phyloP scores from a whole-genome alignment of 2,113 vertebrate genomes.

The Leptosomus discolor region DNA sequence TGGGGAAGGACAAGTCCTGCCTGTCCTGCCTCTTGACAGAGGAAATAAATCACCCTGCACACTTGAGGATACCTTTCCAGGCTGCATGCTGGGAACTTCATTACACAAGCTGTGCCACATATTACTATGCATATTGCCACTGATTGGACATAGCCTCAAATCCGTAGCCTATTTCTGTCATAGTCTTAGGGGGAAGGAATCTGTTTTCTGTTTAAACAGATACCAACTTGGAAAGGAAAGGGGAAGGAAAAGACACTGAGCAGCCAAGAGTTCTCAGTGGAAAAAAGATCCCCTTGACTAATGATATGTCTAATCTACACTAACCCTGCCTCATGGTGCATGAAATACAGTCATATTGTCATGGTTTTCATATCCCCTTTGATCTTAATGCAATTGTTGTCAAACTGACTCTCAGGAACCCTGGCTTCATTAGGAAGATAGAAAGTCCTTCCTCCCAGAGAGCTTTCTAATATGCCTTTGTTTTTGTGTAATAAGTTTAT shows the following conservation, averaged over 20 bases:
- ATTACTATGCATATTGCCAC: conserved; percentile 95
- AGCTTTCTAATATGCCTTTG: background rate
- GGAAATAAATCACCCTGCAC: conserved; percentile 98
- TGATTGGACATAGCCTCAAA: conserved; percentile 85
- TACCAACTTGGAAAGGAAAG: conserved; percentile 68
- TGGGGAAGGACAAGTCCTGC: conserved; percentile 92
- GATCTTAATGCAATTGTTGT: conserved; percentile 54
- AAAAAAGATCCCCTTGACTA: conserved; percentile 65
- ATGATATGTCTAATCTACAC: conserved; percentile 65
- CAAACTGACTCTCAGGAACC: conserved; percentile 2
- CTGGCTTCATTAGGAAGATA: conserved; percentile 37
- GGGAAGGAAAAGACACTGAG: conserved; percentile 56
- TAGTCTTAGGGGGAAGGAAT: conserved; percentile 80
- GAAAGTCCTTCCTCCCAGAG: background rate
- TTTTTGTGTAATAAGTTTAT: background rate
- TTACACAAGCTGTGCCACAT: conserved; percentile 95
- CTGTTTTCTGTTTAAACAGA: conserved; percentile 82
- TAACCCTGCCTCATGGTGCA: conserved; percentile 42
- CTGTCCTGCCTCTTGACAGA: conserved; percentile 98
- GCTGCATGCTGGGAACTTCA: conserved; percentile 98
- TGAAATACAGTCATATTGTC: conserved; percentile 57
- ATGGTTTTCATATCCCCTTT: conserved; percentile 52
- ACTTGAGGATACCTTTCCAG: conserved; percentile 97
- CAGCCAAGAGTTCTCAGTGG: conserved; percentile 61
- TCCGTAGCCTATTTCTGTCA: conserved; percentile 93